phyloP scores from a whole-genome alignment of 2,113 vertebrate species.

The Myrmophylax atrothorax region DNA sequence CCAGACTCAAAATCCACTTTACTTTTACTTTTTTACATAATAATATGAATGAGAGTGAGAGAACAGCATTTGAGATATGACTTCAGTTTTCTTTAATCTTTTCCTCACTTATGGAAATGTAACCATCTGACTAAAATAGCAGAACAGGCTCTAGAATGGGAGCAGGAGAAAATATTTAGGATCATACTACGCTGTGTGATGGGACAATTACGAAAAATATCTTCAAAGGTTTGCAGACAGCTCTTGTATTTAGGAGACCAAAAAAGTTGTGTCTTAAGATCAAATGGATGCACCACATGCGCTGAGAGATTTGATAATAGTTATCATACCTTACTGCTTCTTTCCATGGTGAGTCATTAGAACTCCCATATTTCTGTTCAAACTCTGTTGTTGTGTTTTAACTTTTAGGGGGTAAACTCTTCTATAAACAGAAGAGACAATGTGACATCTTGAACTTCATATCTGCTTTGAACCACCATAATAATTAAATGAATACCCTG shows the following conservation, averaged over 20 bases:
- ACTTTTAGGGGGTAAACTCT: neutral
- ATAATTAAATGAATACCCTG: neutral
- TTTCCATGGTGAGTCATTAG: rapidly evolving
- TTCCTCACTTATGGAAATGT: neutral
- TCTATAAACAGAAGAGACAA: neutral
- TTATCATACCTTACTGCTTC: neutral
- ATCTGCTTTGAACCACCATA: neutral
- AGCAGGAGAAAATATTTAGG: neutral
- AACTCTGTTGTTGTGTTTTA: neutral
- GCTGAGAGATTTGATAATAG: neutral
- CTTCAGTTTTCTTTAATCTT: neutral
- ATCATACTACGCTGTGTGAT: neutral
- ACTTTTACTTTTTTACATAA: neutral
- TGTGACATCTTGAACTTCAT: neutral
- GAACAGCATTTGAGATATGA: neutral
- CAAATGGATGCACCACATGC: neutral
- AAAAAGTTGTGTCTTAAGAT: neutral
- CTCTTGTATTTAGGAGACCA: neutral
- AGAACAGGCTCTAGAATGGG: neutral
- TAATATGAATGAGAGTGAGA: neutral
- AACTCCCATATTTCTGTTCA: neutral
- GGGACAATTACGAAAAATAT: neutral
- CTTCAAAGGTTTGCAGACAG: neutral
- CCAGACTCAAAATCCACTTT: neutral
- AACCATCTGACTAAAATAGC: neutral